phyloP scores from a whole-genome alignment of 2,888 invertebrate species.

The Lochmaea capreae region DNA sequence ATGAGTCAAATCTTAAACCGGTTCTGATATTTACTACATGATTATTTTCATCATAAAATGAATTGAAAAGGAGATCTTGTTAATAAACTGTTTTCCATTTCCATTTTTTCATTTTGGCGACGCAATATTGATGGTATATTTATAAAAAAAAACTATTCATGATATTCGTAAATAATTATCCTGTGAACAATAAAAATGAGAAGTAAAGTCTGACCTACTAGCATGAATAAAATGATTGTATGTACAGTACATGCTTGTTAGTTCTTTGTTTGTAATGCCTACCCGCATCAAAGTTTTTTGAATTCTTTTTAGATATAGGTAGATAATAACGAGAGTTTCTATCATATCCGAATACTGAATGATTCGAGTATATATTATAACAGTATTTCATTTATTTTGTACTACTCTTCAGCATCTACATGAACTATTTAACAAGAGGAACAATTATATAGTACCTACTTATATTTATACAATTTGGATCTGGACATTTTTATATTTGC shows the following conservation, averaged over 20 bases:
- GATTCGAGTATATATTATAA: not conserved
- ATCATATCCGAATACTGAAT: not conserved
- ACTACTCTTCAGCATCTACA: not conserved
- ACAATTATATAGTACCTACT: no score
- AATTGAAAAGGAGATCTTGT: no score
- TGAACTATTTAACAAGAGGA: not conserved
- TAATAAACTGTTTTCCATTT: no score
- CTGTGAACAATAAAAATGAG: slow-evolving; percentile 36
- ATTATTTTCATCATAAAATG: no score
- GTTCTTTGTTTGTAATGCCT: slow-evolving; percentile 31
- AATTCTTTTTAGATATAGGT: slow-evolving; percentile 6
- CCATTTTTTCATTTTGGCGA: no score
- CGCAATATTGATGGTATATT: not conserved
- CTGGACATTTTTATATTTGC: no score
- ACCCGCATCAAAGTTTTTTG: slow-evolving; percentile 3
- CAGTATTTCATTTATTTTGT: not conserved
- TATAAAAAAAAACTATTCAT: slow-evolving; percentile 27
- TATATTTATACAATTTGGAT: no score
- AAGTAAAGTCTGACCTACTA: slow-evolving; percentile 37
- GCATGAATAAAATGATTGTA: slow-evolving; percentile 35
- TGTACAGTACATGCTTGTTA: slow-evolving; percentile 24
- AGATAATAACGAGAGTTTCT: not conserved
- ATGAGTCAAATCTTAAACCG: no score
- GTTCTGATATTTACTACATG: no score
- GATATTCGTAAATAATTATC: slow-evolving; percentile 33